Percentiles rank a stretch among this genome's conserved stretches.
phyloP scores from a whole-genome alignment of 2,797 vertebrate species.

The Lutjanus campechanus region DNA sequence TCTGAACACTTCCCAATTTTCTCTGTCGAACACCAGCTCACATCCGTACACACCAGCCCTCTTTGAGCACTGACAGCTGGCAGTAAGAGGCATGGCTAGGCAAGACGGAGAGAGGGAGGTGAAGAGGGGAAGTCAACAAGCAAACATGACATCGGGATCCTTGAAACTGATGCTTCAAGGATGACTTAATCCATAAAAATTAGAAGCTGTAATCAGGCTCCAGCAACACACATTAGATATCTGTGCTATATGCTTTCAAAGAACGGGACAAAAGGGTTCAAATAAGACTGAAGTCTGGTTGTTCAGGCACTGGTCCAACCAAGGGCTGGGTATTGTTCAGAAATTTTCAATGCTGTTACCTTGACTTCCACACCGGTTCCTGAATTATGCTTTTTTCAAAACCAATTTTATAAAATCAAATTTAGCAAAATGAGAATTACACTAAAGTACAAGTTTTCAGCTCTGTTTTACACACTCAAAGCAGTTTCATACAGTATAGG shows the following conservation, averaged over 20 bases:
- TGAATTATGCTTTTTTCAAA: no score
- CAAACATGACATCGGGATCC: slow-evolving; percentile 68
- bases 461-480: no score
- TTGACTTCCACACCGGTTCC: no score
- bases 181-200: slow-evolving; percentile 68
- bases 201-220: slow-evolving; percentile 51
- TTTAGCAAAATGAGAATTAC: no score
- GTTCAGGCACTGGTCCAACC: slow-evolving; percentile 48
- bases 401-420: no score
- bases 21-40: slow-evolving; percentile 72
- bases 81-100: slow-evolving; percentile 51
- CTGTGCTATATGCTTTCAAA: slow-evolving; percentile 45
- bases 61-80: slow-evolving; percentile 67
- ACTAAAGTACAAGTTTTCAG: no score
- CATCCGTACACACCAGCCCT: slow-evolving; percentile 67
- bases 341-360: no score
- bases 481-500: no score
- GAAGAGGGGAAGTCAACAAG: slow-evolving; percentile 72
- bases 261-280: slow-evolving; percentile 42
- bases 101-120: slow-evolving; percentile 31
- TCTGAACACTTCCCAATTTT: slow-evolving; percentile 70
- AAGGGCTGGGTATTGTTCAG: background rate
- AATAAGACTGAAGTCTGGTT: slow-evolving; percentile 26
- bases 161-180: slow-evolving; percentile 61
- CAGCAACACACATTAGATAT: slow-evolving; percentile 48